Conservation (phyloP, 2,113 vertebrate species). For the Onychostruthus taczanowskii region DNA sequence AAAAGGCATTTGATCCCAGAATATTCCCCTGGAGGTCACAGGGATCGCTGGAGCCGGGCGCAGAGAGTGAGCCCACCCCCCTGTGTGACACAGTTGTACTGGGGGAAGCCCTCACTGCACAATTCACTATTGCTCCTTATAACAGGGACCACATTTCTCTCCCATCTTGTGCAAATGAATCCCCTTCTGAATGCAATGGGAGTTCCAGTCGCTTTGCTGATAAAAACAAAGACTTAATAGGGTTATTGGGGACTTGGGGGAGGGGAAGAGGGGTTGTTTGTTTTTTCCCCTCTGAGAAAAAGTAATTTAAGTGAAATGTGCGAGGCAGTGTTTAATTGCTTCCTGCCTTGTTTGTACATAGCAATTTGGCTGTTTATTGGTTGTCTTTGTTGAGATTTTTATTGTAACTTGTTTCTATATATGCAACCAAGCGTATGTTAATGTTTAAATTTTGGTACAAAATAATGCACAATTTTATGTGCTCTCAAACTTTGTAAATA, state of each 20-base stretch:
- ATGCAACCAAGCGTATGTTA: constrained; percentile 70
- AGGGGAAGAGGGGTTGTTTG: constrained; percentile 17
- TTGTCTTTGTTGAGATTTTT: constrained; percentile 74
- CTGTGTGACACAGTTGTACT: neutral
- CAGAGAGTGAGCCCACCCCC: neutral
- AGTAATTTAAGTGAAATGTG: constrained; percentile 62
- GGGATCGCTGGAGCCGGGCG: accelerated
- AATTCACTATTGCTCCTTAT: neutral
- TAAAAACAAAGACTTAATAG: constrained; percentile 1
- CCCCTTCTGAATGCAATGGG: neutral
- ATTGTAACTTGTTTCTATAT: constrained; percentile 74
- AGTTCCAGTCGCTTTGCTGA: neutral
- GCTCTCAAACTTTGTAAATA: constrained; percentile 77
- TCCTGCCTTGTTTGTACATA: constrained; percentile 76
- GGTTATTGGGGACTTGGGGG: neutral
- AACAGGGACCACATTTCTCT: neutral
- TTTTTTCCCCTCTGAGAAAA: constrained; percentile 60
- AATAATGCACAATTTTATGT: constrained; percentile 79
- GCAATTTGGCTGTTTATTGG: constrained; percentile 73
- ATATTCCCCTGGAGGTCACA: neutral
- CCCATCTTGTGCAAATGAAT: constrained; percentile 1
- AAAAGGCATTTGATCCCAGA: neutral
- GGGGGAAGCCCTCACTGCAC: neutral
- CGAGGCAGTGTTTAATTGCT: constrained; percentile 68
- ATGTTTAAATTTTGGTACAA: constrained; percentile 67